phyloP scores from a whole-genome alignment of 2,797 vertebrate genomes.

The Discoglossus pictus region DNA sequence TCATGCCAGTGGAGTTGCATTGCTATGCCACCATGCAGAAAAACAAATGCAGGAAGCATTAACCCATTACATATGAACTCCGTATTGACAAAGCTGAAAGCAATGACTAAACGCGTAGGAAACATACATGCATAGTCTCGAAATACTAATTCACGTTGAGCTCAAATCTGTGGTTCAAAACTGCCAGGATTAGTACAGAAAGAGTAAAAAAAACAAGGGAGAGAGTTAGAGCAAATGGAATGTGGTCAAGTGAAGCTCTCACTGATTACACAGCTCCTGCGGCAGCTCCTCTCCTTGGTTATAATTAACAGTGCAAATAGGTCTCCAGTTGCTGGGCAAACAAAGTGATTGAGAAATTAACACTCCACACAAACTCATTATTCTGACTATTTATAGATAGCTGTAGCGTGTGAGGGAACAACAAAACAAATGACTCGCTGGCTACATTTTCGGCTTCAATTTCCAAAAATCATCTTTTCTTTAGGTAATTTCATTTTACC shows the following conservation, averaged over 20 bases:
- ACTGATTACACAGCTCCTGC: slow-evolving; percentile 4
- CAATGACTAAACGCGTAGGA: no score
- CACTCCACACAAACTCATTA: slow-evolving; percentile 34
- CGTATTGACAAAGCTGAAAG: no score
- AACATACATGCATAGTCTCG: no score
- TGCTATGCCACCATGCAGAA: no score
- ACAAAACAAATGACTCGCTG: slow-evolving; percentile 1
- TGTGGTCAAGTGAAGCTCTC: slow-evolving; percentile 16
- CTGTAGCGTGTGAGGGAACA: not conserved
- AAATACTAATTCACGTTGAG: no score
- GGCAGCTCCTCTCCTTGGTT: slow-evolving; percentile 16
- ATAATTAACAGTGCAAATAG: slow-evolving; percentile 45
- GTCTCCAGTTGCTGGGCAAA: slow-evolving; percentile 42
- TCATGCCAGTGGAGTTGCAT: no score
- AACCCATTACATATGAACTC: no score
- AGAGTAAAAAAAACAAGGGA: slow-evolving; percentile 5
- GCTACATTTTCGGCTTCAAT: not conserved
- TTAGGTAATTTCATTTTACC: no score
- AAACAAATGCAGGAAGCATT: no score
- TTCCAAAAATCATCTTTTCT: no score
- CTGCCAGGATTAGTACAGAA: no score
- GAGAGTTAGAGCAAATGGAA: slow-evolving; percentile 1
- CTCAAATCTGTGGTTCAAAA: no score
- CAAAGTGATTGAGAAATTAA: slow-evolving; percentile 36
- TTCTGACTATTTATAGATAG: slow-evolving; percentile 30